Base-by-base conservation (phyloP, 2,113 vertebrate species). In the Campylomormyrus tamandua region DNA sequence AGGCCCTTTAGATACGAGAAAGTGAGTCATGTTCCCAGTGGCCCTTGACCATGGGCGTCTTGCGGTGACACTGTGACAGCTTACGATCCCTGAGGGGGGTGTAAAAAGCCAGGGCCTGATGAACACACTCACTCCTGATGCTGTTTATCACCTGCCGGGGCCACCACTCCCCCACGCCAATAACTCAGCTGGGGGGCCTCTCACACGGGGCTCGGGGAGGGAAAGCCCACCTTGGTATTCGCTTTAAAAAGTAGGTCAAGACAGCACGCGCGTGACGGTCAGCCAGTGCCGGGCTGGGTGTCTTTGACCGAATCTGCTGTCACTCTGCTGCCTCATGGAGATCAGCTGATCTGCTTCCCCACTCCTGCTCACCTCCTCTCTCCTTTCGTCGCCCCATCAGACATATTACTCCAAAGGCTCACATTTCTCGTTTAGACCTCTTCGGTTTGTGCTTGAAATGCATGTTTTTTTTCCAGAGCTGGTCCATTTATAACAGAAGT, bases 21-120 rank as follows among this genome's bases (percentile, higher is more conserved):
- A 46, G 46, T 87, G 89, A 90, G 89, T 49, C 85, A 88, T 87
- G 85, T 27, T 56, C 19, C 85, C 48, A 21, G 48, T 80, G 89
- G n/a, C 48, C 89, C 89, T 87, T 90, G 89, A 90, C 58, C 74
- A 11, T 39, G 58, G 52, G 66, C 19, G 48, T 53, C 24, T 39
- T 17, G 42, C 27, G 6, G 70, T 90, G 56, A 62, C 85, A 83
- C 49, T 21, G 31, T 58, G 46, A 24, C 80, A 70, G 42, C 52
- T 90, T 19, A 74, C 11, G 52, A 27, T 88, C 87, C 90, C 90
- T 49, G 27, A 88, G 87, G 90, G 74, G 83, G 74, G n/a, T 27
- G 89, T 85, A 66, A 90, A 89, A 89, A 89, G 31, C 88, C 88
- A 35, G 80, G 88, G 46, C 45, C 46, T 80, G 39, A 21, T 46